These are phyloP conservation scores for Thaumatotibia leucotreta DNA, from an alignment of 1,140 invertebrate genomes.

Conservation along the genomic window DNA sequence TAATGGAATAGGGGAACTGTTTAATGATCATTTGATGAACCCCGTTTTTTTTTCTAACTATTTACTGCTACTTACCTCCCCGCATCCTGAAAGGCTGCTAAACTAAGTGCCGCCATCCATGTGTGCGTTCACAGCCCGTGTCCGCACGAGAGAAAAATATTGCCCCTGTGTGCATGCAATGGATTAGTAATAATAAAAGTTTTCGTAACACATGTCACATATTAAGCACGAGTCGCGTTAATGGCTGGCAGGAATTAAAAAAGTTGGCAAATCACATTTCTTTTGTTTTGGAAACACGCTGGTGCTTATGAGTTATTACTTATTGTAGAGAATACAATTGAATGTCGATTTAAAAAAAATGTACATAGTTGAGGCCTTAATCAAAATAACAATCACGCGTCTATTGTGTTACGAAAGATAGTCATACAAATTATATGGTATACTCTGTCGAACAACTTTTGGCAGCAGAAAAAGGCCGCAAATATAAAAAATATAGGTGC, in stretches of 20 bases:
- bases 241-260: slow-evolving; percentile 71
- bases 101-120: slow-evolving; percentile 61
- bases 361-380: no score
- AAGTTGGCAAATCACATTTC: slow-evolving; percentile 66
- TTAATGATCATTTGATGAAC: no score
- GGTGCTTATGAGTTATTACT: neutral
- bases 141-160: slow-evolving; percentile 27
- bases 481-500: no score
- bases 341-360: no score
- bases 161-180: slow-evolving; percentile 51
- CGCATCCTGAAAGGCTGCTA: slow-evolving; percentile 44
- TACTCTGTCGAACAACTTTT: no score
- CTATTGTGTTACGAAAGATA: no score
- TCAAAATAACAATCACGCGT: slow-evolving; percentile 17
- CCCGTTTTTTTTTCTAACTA: no score
- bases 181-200: slow-evolving; percentile 77
- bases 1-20: no score
- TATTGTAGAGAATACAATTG: neutral
- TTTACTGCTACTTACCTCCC: slow-evolving; percentile 41
- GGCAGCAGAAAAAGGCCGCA: no score
- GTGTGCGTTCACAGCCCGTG: slow-evolving; percentile 45
- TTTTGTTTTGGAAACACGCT: slow-evolving; percentile 14
- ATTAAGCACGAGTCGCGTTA: slow-evolving; percentile 73
- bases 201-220: slow-evolving; percentile 76
- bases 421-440: no score